Base-by-base conservation (phyloP, 2,888 invertebrate species). In the Pelosia muscerda region DNA sequence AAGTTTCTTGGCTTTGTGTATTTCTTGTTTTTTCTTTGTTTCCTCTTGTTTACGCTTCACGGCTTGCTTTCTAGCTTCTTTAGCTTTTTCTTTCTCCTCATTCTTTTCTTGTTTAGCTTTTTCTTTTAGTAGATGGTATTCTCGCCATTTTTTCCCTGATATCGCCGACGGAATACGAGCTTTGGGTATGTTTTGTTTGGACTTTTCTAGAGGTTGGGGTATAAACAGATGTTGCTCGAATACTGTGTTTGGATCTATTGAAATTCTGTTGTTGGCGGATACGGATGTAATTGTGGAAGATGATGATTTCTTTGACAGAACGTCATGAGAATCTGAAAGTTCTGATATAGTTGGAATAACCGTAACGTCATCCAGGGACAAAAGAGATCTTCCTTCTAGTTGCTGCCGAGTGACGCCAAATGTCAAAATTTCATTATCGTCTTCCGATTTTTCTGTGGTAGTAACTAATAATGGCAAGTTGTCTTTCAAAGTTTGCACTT, bases 171-270 rank as follows among this genome's bases (percentile, higher is more conserved):
- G 66, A 67, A 67, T 65, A 62, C 67, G 71, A 67, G 63, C 64
- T 62, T 67, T 71, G 64, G 65, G 64, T 61, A 66, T 42, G 53
- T 66, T 66, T 69, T 58, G 63, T 71, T 67, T 62, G 25, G 66
- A 63, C 64, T 66, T 66, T 70, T 70, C 66, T 64, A 66, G 66
- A 66, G 70, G 70, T 60, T 70, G 57, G 42, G 66, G 69, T 60
- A 66, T 63, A 64, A 61, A 70, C 56, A 70, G 60, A 70, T 70
- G 66, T 70, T 70, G 63, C 60, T 64, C 61, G 64, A 70, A 67
- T 58, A 62, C 69, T 62, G 61, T 68, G 54, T 63, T 69, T 69
- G 65, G 62, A 65, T 65, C 65, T 63, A 62, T 65, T 57, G 69
- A 69, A 58, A 57, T 69, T 65, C 65, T 63, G 62, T 62, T 69